Base-by-base conservation (phyloP, 1,140 invertebrate genomes). In the Chionoecetes opilio region DNA sequence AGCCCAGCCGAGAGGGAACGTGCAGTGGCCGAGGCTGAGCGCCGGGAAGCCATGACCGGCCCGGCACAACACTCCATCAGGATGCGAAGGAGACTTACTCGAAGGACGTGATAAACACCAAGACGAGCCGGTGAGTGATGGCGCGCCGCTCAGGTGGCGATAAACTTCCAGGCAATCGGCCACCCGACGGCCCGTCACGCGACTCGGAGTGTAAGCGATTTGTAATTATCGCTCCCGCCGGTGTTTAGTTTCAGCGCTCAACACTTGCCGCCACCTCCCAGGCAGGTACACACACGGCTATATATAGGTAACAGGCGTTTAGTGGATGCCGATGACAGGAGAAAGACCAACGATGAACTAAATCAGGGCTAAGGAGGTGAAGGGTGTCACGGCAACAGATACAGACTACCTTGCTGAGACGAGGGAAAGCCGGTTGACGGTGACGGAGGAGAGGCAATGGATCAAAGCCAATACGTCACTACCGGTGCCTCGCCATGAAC, bases 191-290 rank as follows among this genome's bases (percentile, higher is more conserved):
- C 63, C 63, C 63, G 63, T 75, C 63, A 75, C 63, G 63, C 63
- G 63, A 75, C 26, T 26, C 21, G n/a, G 21, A 75, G 63, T 75
- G 63, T 75, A 75, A 75, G 63, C 63, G 63, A 75, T 75, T 75
- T 75, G 63, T 75, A 75, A 75, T 75, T 75, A 75, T 75, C 63
- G 63, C 63, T n/a, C n/a, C 63, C 63, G 63, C 63, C n/a, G n/a
- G 63, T 75, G 63, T n/a, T 75, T 75, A 75, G 63, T 75, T 75
- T 75, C 63, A n/a, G 9, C 26, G 63, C n/a, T n/a, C 63, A 26
- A 26, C 26, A 63, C 53, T 21, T 17, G 26, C 63, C 63, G 26
- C 63, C 63, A n/a, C 63, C 63, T 21, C 11, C 63, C 11, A 21
- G 63, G 21, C 63, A 6, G 26, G 63, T 3, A 17, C 63, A 75